Conservation (phyloP, 2,888 invertebrate species). For the Petrolisthes cinctipes region DNA sequence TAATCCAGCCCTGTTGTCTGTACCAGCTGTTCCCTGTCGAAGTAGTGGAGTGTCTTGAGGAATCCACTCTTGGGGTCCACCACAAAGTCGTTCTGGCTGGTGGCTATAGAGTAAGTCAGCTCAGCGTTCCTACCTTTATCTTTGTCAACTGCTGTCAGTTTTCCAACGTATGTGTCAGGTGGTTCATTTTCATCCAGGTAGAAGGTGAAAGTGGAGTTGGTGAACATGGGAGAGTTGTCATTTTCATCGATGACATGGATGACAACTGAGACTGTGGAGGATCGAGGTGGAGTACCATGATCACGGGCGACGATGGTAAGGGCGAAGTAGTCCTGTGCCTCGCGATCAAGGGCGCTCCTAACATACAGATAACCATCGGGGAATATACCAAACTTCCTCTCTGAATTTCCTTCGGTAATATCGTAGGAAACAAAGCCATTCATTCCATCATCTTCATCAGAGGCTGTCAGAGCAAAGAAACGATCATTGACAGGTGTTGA, state of each 20-base stretch:
- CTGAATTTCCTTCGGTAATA: constrained; percentile 87
- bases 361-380: constrained; percentile 95
- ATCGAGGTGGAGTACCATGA: constrained; percentile 79
- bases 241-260: constrained; percentile 96
- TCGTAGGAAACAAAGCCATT: constrained; percentile 85
- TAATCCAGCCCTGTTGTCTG: constrained; percentile 82
- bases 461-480: constrained; percentile 90
- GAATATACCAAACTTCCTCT: constrained; percentile 91
- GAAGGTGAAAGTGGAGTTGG: constrained; percentile 90
- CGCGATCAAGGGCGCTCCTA: constrained; percentile 86
- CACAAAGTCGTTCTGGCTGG: constrained; percentile 83
- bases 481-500: constrained; percentile 90
- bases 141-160: constrained; percentile 87
- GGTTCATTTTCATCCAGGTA: constrained; percentile 90
- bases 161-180: constrained; percentile 90
- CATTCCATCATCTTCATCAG: constrained; percentile 86
- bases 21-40: constrained; percentile 90
- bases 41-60: constrained; percentile 84
- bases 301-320: constrained; percentile 87
- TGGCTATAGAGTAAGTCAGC: constrained; percentile 83
- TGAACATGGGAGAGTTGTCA: constrained; percentile 93
- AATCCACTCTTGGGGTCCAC: constrained; percentile 92
- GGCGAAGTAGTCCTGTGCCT: constrained; percentile 91
- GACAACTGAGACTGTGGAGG: constrained; percentile 89
- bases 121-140: constrained; percentile 94